phyloP scores from a whole-genome alignment of 2,113 vertebrate genomes.

The Helogale parvula region DNA sequence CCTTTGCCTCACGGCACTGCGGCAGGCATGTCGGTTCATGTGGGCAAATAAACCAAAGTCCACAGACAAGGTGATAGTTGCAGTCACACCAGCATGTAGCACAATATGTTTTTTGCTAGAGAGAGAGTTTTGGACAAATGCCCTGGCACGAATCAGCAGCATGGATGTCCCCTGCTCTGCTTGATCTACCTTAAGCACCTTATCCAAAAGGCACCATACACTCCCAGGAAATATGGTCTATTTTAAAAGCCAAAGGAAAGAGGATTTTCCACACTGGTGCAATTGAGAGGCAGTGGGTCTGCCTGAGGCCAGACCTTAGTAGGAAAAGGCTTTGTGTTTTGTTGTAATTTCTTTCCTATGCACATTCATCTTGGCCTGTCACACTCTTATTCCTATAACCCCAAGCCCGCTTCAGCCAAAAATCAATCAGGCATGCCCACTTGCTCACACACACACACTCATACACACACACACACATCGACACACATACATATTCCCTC shows the following conservation, averaged over 20 bases:
- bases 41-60: neutral
- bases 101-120: neutral
- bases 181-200: neutral
- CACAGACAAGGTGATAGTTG: neutral
- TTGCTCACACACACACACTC: neutral
- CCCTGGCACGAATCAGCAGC: neutral
- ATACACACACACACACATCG: too few relatives aligned
- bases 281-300: neutral
- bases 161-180: neutral
- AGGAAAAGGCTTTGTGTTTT: neutral
- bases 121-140: neutral
- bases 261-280: neutral
- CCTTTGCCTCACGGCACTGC: neutral
- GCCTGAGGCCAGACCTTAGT: neutral
- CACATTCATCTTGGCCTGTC: neutral
- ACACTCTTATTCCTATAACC: neutral
- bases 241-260: slow-evolving; percentile 32
- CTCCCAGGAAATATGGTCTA: neutral
- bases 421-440: neutral
- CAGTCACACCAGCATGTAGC: accelerated
- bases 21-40: accelerated
- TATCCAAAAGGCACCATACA: neutral
- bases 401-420: neutral
- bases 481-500: neutral
- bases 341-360: neutral